phyloP scores from a whole-genome alignment of 2,113 vertebrate genomes.

The Canis aureus region DNA sequence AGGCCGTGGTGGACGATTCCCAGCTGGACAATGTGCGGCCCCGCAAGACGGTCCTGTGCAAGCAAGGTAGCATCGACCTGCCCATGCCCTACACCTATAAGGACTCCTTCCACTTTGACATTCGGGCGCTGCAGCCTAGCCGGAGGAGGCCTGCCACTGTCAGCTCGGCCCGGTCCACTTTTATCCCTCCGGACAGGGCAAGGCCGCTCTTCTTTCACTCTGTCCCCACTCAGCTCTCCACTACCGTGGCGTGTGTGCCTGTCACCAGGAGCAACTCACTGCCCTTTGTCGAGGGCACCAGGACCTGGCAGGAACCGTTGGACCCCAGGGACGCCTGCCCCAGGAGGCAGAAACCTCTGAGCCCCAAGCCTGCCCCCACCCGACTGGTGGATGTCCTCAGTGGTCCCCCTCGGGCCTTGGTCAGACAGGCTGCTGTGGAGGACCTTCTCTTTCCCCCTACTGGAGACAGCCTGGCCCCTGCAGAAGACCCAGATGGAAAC shows the following conservation, averaged over 20 bases:
- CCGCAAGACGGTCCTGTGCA: constrained; percentile 94
- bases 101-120: constrained; percentile 98
- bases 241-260: constrained; percentile 88
- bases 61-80: constrained; percentile 97
- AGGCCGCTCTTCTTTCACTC: constrained; percentile 91
- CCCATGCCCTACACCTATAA: constrained; percentile 97
- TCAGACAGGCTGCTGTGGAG: constrained; percentile 95
- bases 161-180: constrained; percentile 85
- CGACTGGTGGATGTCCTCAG: constrained; percentile 87
- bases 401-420: constrained; percentile 92
- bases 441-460: constrained; percentile 87
- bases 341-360: constrained; percentile 70
- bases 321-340: constrained; percentile 63
- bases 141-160: constrained; percentile 84
- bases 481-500: constrained; percentile 83
- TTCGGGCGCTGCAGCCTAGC: constrained; percentile 87
- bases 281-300: constrained; percentile 89
- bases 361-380: constrained; percentile 72
- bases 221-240: constrained; percentile 92
- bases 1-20: constrained; percentile 94
- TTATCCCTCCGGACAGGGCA: constrained; percentile 82
- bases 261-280: constrained; percentile 95
- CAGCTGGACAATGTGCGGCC: constrained; percentile 95
- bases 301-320: constrained; percentile 80
- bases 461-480: constrained; percentile 71